Conservation (phyloP, 2,888 invertebrate genomes). For the Dusona sp. region DNA sequence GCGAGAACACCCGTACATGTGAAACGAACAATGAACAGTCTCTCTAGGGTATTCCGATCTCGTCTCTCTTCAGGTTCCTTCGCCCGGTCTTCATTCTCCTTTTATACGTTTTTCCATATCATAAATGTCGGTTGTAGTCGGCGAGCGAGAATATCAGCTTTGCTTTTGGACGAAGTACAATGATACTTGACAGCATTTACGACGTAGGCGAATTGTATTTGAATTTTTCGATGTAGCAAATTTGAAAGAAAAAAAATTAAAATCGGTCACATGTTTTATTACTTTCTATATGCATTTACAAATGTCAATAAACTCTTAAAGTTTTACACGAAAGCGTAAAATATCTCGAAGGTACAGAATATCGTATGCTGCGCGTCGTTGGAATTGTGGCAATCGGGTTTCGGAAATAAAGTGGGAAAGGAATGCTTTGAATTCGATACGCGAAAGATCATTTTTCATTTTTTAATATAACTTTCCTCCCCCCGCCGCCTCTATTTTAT, state of each 20-base stretch:
- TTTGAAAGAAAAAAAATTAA: constrained; percentile 2
- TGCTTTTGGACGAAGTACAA: constrained; percentile 39
- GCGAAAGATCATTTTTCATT: constrained; percentile 4
- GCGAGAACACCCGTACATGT: constrained; percentile 24
- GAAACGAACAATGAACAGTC: constrained; percentile 55
- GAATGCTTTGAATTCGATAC: constrained; percentile 18
- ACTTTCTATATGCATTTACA: not conserved
- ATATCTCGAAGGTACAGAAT: not conserved
- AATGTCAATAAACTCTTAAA: constrained; percentile 26
- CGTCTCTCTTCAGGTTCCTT: constrained; percentile 31
- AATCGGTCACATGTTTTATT: constrained; percentile 7
- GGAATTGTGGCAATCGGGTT: constrained; percentile 14
- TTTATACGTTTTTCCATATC: constrained; percentile 39
- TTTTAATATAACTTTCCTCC: not conserved
- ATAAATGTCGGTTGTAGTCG: constrained; percentile 48
- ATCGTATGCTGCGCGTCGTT: not conserved
- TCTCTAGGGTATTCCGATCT: constrained; percentile 48
- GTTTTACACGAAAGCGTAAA: constrained; percentile 24
- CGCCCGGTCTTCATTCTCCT: not conserved
- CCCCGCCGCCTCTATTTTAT: not conserved
- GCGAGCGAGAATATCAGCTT: constrained; percentile 39
- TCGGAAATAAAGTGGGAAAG: not conserved
- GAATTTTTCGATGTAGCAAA: constrained; percentile 38
- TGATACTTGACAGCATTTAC: constrained; percentile 51
- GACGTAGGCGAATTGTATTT: constrained; percentile 45